A percentile compares a stretch with the other conserved stretches of the same genome.
phyloP scores from a whole-genome alignment of 2,113 vertebrate genomes.

The Hemicordylus capensis region DNA sequence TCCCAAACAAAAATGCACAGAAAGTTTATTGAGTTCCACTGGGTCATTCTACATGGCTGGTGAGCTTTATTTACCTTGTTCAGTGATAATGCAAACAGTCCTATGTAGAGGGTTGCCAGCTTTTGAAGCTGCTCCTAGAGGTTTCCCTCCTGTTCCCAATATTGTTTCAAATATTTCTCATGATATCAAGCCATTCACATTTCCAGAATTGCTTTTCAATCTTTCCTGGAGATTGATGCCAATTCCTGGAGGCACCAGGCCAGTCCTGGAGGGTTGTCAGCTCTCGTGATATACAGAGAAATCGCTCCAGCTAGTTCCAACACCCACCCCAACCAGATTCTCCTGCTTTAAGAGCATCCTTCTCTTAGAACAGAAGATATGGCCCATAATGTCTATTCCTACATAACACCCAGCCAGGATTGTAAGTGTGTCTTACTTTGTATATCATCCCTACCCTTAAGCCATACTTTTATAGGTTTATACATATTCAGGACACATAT shows the following conservation, averaged over 20 bases:
- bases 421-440: not conserved
- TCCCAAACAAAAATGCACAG: not conserved
- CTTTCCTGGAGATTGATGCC: too few species aligned
- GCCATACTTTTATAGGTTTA: constrained; percentile 11
- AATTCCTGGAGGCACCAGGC: too few species aligned
- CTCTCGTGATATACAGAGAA: too few species aligned
- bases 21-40: not conserved
- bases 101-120: too few species aligned
- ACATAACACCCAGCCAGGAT: not conserved
- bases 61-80: not conserved
- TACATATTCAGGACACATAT: constrained; percentile 4
- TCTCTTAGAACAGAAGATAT: not conserved
- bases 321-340: not conserved
- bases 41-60: not conserved
- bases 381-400: not conserved
- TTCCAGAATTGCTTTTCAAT: too few species aligned
- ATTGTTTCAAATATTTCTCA: too few species aligned
- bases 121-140: too few species aligned
- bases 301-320: not conserved
- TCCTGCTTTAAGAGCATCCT: not conserved
- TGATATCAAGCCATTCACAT: too few species aligned
- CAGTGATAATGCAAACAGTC: not conserved
- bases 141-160: too few species aligned
- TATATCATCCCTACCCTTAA: not conserved
- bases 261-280: too few species aligned